These are phyloP conservation scores for Drosophila punjabiensis DNA, from an alignment of 1,140 invertebrate species.

Conservation along the genomic window DNA sequence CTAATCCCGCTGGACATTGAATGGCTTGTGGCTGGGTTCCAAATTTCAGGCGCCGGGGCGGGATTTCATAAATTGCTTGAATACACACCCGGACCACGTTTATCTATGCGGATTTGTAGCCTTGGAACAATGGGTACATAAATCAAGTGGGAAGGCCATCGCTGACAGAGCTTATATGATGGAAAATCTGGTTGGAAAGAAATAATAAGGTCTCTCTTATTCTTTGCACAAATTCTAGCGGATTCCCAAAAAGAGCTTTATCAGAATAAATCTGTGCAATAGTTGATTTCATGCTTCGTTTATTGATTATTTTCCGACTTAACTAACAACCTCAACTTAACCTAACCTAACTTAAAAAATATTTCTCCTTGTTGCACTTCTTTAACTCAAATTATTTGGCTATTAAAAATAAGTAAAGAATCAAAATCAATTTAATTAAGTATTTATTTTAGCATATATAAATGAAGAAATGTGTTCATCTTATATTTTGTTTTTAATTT, in stretches of 20 bases:
- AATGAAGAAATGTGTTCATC: too few species aligned
- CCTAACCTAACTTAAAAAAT: too few species aligned
- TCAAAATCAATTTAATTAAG: too few species aligned
- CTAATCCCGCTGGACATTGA: slow-evolving; percentile 74
- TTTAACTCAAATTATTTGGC: too few species aligned
- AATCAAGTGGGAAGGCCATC: slow-evolving; percentile 58
- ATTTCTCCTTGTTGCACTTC: too few species aligned
- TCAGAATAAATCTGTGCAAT: not conserved
- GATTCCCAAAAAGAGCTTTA: not conserved
- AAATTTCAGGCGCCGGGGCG: slow-evolving; percentile 12
- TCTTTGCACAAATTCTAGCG: not conserved
- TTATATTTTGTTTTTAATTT: too few species aligned
- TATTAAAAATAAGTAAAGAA: too few species aligned
- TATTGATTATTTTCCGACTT: not conserved
- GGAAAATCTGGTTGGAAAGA: slow-evolving; percentile 9
- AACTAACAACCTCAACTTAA: not conserved
- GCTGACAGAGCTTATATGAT: slow-evolving; percentile 57
- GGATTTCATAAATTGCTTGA: slow-evolving; percentile 70
- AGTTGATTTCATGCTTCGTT: not conserved
- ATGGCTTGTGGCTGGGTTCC: slow-evolving; percentile 43
- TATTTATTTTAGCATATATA: too few species aligned
- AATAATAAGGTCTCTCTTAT: slow-evolving; percentile 2
- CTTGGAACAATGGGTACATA: slow-evolving; percentile 52
- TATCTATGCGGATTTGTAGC: slow-evolving; percentile 44
- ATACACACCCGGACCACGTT: slow-evolving; percentile 36